Evolutionary conservation across 1,140 invertebrate species (phyloP), one percentile per base, ranked within the genome.

Genomic region (Vanessa tameamea): DNA sequence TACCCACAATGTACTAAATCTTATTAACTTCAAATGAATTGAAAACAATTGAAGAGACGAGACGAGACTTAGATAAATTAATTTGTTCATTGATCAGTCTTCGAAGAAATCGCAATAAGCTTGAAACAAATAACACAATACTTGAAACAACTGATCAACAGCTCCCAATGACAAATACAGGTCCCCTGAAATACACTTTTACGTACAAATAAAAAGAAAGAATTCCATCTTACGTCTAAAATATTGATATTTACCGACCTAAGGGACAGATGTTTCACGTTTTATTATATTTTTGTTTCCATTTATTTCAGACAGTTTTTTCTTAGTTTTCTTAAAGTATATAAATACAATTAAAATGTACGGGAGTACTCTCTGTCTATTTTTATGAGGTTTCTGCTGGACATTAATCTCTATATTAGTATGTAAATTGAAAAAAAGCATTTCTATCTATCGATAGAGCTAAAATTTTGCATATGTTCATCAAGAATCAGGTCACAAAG

Each of bases 171-270:
- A 6, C 14, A 31, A 37, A 61, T 15, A 37, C n/a, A 61, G 16
- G 8, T 26, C 55, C 20, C 55, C 26, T 57, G 13, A 14, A 57
- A 57, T 12, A 13, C 55, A 26, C 55, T 57, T 51, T 51, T 57
- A 57, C 20, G 55, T 57, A 57, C 1, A 23, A n/a, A 53, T 2
- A 57, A 57, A 57, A 20, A 57, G 16, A 57, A 57, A 11, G 20
- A 31, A 31, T 61, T 61, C 26, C 31, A 37, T 37, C 11, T 37
- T 13, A 37, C 57, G 26, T 16, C 23, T 37, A n/a, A 57, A 61
- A 61, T 61, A 61, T 61, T 61, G 26, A 26, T 61, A 61, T 61
- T 61, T 61, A 61, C 57, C 23, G 23, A 61, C 57, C 57, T 37
- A 15, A n/a, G 57, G 14, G 57, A 61, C 26, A 37, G 57, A 61